phyloP scores from a whole-genome alignment of 2,888 invertebrate genomes.

The Salpingus planirostris region DNA sequence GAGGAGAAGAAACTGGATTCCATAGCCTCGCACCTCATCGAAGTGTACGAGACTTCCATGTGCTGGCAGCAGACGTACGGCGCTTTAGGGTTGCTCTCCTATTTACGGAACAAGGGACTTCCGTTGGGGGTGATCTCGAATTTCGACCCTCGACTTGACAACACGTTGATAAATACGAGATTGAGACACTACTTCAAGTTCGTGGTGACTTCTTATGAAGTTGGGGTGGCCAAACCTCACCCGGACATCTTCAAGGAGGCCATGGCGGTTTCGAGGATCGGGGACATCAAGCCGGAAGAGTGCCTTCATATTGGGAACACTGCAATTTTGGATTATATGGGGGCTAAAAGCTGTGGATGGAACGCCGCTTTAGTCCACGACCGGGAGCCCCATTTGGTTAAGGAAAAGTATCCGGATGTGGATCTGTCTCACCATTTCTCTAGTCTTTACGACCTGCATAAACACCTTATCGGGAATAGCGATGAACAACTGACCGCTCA shows the following conservation, averaged over 20 bases:
- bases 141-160: conserved; percentile 72
- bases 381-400: conserved; percentile 31
- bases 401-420: conserved; percentile 39
- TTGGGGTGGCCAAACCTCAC: conserved; percentile 67
- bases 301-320: conserved; percentile 81
- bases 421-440: conserved; percentile 40
- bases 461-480: conserved; percentile 28
- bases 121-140: conserved; percentile 76
- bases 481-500: conserved; percentile 21
- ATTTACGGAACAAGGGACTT: conserved; percentile 44
- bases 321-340: conserved; percentile 64
- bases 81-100: conserved; percentile 53
- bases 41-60: conserved; percentile 59
- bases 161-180: conserved; percentile 56
- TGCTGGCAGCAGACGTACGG: conserved; percentile 69
- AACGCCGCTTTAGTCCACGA: conserved; percentile 50
- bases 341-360: conserved; percentile 70
- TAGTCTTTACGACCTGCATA: conserved; percentile 46
- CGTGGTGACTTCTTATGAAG: conserved; percentile 68
- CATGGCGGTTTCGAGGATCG: conserved; percentile 42
- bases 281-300: conserved; percentile 47
- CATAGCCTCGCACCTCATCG: conserved; percentile 54
- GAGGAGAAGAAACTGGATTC: conserved; percentile 39
- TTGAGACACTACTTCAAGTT: conserved; percentile 70
- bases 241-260: conserved; percentile 61